Percentiles rank a stretch among this genome's conserved stretches.
Conservation (phyloP, 2,888 invertebrate species). For the Nomada ferruginata region DNA sequence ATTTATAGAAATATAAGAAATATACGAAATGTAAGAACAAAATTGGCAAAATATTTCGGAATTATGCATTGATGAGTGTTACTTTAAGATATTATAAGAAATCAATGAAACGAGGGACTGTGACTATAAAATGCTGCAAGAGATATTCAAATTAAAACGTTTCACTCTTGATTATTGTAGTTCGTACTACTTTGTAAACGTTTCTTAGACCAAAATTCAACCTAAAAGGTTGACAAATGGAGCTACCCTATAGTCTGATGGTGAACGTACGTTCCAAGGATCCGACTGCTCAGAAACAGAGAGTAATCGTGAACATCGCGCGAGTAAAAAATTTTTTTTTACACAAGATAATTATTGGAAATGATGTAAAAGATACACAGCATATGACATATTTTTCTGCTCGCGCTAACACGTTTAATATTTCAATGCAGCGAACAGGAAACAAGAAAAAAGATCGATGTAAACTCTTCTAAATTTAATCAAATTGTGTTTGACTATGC, state of each 20-base stretch:
- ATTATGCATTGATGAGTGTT: constrained; percentile 37
- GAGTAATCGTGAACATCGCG: constrained; percentile 30
- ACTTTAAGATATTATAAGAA: constrained; percentile 33
- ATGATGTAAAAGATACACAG: constrained; percentile 51
- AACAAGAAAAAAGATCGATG: constrained; percentile 31
- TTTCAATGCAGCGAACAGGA: constrained; percentile 38
- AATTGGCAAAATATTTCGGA: constrained; percentile 36
- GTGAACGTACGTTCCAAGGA: constrained; percentile 23
- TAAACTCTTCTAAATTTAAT: constrained; percentile 53
- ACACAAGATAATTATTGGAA: constrained; percentile 48
- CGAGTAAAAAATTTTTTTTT: constrained; percentile 58
- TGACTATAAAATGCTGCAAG: constrained; percentile 38
- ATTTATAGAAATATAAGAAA: constrained; percentile 23
- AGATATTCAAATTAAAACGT: constrained; percentile 42
- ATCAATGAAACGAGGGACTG: constrained; percentile 45
- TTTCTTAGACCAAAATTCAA: constrained; percentile 50
- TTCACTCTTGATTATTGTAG: constrained; percentile 45
- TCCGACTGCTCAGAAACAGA: constrained; percentile 40
- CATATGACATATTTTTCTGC: constrained; percentile 66
- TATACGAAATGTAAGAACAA: constrained; percentile 8
- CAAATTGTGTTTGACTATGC: constrained; percentile 49
- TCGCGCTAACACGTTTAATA: constrained; percentile 57
- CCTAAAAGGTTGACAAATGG: constrained; percentile 42
- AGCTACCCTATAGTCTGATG: constrained; percentile 34
- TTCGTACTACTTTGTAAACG: constrained; percentile 53